These are phyloP conservation scores for Otis tarda DNA, from an alignment of 2,113 vertebrate genomes.

Conservation along the genomic window DNA sequence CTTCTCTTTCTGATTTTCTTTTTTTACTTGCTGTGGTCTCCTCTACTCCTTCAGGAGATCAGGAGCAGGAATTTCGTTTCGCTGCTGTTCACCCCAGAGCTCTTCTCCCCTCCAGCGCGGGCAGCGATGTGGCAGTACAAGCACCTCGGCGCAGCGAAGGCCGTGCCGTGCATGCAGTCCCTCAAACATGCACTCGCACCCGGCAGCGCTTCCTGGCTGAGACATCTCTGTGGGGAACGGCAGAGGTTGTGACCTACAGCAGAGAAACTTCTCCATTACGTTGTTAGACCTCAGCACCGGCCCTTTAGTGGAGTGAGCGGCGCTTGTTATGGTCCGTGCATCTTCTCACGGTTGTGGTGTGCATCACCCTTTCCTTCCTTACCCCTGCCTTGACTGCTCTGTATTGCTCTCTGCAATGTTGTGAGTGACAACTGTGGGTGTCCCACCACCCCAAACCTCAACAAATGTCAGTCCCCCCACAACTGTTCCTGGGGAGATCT, in stretches of 20 bases:
- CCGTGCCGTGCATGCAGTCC: fast-evolving
- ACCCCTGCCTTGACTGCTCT: neutral
- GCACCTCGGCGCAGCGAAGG: too few relatives aligned
- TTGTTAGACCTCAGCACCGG: neutral
- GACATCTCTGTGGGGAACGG: fast-evolving
- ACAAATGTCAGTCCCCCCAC: fast-evolving
- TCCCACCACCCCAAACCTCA: neutral
- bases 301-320: neutral
- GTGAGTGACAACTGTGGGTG: neutral
- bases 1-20: too few relatives aligned
- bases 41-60: neutral
- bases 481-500: neutral
- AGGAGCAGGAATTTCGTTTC: neutral
- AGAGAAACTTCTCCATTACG: neutral
- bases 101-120: fast-evolving
- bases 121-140: fast-evolving
- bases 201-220: neutral
- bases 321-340: fast-evolving
- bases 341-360: fast-evolving
- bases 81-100: neutral
- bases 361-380: neutral
- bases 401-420: fast-evolving
- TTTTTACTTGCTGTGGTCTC: neutral
- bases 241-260: neutral
- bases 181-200: neutral